Conservation (phyloP, 2,888 invertebrate species). For the Drosophila macrospina region DNA sequence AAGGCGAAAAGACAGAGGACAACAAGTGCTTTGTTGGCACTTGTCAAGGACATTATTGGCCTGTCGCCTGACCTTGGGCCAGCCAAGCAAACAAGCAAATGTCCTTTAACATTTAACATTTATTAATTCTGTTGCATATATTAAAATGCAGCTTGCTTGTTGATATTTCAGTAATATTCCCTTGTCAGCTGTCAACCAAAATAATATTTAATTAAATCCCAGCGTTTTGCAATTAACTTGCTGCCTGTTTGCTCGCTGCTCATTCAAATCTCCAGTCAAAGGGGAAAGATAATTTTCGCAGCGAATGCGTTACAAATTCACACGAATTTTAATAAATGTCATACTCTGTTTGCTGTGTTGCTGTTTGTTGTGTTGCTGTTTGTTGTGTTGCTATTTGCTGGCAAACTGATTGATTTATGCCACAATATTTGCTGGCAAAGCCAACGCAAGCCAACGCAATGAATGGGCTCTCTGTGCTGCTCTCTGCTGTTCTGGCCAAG, state of each 20-base stretch:
- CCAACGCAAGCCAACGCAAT: constrained; percentile 21
- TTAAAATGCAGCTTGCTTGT: constrained; percentile 3
- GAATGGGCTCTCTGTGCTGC: constrained; percentile 18
- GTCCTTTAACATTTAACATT: no score
- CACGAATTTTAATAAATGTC: constrained; percentile 62
- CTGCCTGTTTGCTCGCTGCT: constrained; percentile 3
- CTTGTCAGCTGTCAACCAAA: constrained; percentile 6
- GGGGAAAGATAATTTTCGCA: constrained; percentile 10
- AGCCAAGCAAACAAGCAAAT: no score
- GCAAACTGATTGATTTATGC: constrained; percentile 67
- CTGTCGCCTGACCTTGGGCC: constrained; percentile 33
- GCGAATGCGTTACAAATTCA: constrained; percentile 28
- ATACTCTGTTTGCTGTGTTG: constrained; percentile 29
- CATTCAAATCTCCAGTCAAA: constrained; percentile 1
- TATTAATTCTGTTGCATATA: not conserved
- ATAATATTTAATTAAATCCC: constrained; percentile 44
- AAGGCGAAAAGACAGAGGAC: constrained; percentile 29
- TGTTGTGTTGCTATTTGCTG: constrained; percentile 27
- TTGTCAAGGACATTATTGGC: constrained; percentile 31
- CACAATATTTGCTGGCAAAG: constrained; percentile 58
- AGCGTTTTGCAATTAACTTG: constrained; percentile 4
- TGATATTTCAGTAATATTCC: constrained; percentile 3
- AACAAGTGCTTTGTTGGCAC: constrained; percentile 36
- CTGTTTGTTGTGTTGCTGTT: constrained; percentile 26
- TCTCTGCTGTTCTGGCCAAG: constrained; percentile 21